Conservation (phyloP, 1,140 invertebrate genomes). For the Zaprionus africanus region DNA sequence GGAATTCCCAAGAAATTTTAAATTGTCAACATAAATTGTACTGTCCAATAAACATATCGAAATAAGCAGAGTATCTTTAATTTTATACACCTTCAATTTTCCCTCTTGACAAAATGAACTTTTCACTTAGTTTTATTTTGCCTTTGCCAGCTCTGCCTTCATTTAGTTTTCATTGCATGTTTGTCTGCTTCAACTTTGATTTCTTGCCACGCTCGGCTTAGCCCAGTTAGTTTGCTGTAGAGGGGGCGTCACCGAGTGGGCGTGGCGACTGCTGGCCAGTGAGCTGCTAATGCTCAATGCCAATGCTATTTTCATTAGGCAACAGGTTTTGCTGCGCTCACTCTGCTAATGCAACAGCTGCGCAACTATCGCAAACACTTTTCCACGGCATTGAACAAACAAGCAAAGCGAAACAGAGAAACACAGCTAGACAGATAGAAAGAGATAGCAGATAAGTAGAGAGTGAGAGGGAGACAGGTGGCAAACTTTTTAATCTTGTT, state of each 20-base stretch:
- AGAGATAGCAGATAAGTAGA: not conserved
- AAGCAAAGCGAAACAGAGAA: not conserved
- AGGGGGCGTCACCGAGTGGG: not conserved
- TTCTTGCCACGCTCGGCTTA: constrained; percentile 52
- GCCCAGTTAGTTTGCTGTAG: constrained; percentile 1
- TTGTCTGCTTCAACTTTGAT: constrained; percentile 72
- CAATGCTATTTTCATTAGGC: constrained; percentile 64
- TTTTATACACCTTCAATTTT: not conserved
- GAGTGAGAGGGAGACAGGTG: constrained; percentile 36
- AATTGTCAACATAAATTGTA: too few relatives aligned
- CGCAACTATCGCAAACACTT: constrained; percentile 70
- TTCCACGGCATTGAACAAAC: constrained; percentile 8
- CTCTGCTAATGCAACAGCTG: constrained; percentile 53
- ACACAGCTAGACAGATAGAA: not conserved
- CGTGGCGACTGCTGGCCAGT: constrained; percentile 1
- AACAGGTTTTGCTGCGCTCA: constrained; percentile 62
- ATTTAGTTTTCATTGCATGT: constrained; percentile 76
- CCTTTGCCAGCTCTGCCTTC: constrained; percentile 57
- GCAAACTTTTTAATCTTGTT: constrained; percentile 81
- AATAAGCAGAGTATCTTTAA: not conserved
- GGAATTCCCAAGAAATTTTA: not conserved
- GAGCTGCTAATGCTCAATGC: constrained; percentile 50
- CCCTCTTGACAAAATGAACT: constrained; percentile 9
- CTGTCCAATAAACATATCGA: too few relatives aligned
- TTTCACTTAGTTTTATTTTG: constrained; percentile 51